A percentile compares a stretch with the other conserved stretches of the same genome.
Evolutionary conservation across 2,113 vertebrate genomes (phyloP).

Genomic region (Varanus komodoensis): DNA sequence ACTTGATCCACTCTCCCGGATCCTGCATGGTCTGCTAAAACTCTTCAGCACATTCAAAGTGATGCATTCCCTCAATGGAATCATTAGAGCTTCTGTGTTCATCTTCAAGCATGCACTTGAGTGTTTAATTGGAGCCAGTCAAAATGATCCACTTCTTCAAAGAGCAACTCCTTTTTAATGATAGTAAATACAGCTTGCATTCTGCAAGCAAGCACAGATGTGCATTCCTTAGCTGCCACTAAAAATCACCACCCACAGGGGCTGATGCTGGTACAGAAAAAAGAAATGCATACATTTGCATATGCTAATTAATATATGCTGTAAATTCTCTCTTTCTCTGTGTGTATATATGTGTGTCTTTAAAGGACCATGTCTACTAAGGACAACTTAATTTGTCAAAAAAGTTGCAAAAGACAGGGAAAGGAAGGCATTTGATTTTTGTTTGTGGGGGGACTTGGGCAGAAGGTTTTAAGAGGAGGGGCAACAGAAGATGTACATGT

Average conservation of each 20-base stretch:
- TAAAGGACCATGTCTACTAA: too few relatives aligned
- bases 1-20: background rate
- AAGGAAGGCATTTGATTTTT: too few relatives aligned
- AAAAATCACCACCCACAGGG: background rate
- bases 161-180: background rate
- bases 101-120: background rate
- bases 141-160: background rate
- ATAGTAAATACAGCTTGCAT: slow-evolving; percentile 11
- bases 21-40: background rate
- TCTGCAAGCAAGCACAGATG: background rate
- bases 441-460: too few relatives aligned
- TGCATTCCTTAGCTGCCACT: background rate
- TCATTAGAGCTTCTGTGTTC: background rate
- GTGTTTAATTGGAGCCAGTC: slow-evolving; percentile 4
- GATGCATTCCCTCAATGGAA: background rate
- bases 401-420: too few relatives aligned
- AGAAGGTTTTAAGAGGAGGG: too few relatives aligned
- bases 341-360: too few relatives aligned
- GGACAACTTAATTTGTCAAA: too few relatives aligned
- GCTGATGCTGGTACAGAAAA: too few relatives aligned
- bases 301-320: too few relatives aligned
- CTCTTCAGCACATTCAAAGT: background rate
- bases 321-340: too few relatives aligned
- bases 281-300: too few relatives aligned
- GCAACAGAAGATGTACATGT: too few relatives aligned